Evolutionary conservation across 2,113 vertebrate genomes (phyloP).

Genomic region (Brachyistius frenatus): DNA sequence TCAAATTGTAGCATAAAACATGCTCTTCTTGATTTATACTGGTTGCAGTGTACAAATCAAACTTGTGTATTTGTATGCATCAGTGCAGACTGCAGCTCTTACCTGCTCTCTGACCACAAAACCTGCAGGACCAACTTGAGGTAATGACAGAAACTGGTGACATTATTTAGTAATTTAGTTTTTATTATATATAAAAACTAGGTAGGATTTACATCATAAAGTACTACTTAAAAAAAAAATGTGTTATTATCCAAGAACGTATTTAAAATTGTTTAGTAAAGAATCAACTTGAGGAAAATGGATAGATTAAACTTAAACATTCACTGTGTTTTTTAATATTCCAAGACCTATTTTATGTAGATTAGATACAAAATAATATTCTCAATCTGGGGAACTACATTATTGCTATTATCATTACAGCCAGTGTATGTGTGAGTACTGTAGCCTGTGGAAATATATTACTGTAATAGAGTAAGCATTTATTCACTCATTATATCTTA

Average conservation of each 20-base stretch:
- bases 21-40: too few species aligned
- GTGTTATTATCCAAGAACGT: not conserved
- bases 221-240: not conserved
- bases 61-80: slow-evolving; percentile 6
- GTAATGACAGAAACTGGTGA: not conserved
- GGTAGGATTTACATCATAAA: too few species aligned
- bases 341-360: not conserved
- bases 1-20: too few species aligned
- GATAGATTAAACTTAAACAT: not conserved
- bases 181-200: not conserved
- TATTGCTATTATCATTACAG: slow-evolving; percentile 1
- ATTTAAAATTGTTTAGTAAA: not conserved
- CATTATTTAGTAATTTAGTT: not conserved
- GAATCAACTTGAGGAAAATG: not conserved
- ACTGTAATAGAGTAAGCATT: slow-evolving; percentile 29
- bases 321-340: not conserved
- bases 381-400: not conserved
- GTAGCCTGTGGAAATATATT: slow-evolving; percentile 32
- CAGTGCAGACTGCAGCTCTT: slow-evolving; percentile 6
- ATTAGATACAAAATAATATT: slow-evolving; percentile 21
- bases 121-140: slow-evolving; percentile 1
- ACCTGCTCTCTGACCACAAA: slow-evolving; percentile 7
- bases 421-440: not conserved
- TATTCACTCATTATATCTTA: slow-evolving; percentile 34
- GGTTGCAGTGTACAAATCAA: too few species aligned